These are phyloP conservation scores for Platerodrilus igneus DNA, from an alignment of 2,888 invertebrate species.

Conservation along the genomic window DNA sequence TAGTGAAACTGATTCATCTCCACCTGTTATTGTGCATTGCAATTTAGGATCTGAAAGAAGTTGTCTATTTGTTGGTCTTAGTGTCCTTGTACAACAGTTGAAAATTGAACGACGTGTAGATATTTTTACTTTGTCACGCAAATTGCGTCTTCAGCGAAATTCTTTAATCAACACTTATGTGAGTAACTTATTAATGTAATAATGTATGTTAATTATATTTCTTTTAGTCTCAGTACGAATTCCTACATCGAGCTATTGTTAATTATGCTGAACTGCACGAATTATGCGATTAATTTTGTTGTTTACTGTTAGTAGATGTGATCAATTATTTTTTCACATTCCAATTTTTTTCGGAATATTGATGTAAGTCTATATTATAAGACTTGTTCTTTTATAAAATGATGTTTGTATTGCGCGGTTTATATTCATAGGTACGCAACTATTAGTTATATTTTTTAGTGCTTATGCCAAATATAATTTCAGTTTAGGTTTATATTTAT, in stretches of 20 bases:
- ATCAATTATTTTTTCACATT: constrained; percentile 19
- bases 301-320: constrained; percentile 32
- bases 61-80: constrained; percentile 84
- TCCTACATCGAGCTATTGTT: constrained; percentile 85
- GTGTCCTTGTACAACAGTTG: constrained; percentile 79
- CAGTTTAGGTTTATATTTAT: no score
- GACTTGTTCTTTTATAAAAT: constrained; percentile 22
- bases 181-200: constrained; percentile 45
- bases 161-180: constrained; percentile 80
- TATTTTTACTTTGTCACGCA: constrained; percentile 77
- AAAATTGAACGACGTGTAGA: constrained; percentile 81
- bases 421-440: constrained; percentile 15
- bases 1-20: constrained; percentile 51
- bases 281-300: no score
- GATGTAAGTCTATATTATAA: no score
- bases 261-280: constrained; percentile 86
- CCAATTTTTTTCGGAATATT: no score
- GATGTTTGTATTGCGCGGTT: constrained; percentile 20
- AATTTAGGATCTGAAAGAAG: constrained; percentile 82
- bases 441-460: constrained; percentile 9
- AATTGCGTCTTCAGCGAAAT: constrained; percentile 78
- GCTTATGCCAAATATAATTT: constrained; percentile 12
- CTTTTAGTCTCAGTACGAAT: constrained; percentile 85
- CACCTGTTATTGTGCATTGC: constrained; percentile 84
- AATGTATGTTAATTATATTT: constrained; percentile 9